Conservation (phyloP, 1,140 invertebrate genomes). For the Cecropterus lyciades region DNA sequence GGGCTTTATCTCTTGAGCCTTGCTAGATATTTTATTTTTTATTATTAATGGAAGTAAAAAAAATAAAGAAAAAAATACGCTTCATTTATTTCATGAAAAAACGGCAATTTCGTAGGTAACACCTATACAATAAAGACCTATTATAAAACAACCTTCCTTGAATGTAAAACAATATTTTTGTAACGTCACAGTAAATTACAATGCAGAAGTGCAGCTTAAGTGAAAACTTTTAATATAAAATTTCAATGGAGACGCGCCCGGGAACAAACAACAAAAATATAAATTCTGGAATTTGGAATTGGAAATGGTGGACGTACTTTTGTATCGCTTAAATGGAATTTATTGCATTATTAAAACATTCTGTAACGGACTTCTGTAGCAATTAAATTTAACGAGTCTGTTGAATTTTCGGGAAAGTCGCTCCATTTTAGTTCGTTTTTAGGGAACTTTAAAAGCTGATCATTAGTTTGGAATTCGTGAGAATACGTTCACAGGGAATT, state of each 20-base stretch:
- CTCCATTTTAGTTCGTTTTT: conserved; percentile 16
- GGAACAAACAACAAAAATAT: conserved; percentile 24
- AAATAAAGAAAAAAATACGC: too few species aligned
- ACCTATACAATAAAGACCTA: too few species aligned
- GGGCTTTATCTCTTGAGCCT: too few species aligned
- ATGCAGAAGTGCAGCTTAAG: neutral
- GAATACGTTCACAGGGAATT: neutral
- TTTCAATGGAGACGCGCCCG: conserved; percentile 1
- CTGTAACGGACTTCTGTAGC: conserved; percentile 28
- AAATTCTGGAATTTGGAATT: conserved; percentile 26
- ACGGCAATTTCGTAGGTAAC: too few species aligned
- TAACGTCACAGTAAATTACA: too few species aligned
- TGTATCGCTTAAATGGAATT: conserved; percentile 27
- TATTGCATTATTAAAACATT: conserved; percentile 34
- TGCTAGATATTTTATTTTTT: too few species aligned
- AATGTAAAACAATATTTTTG: too few species aligned
- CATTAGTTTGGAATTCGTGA: neutral
- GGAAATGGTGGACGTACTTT: conserved; percentile 27
- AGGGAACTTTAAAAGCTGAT: conserved; percentile 3
- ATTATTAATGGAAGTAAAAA: too few species aligned
- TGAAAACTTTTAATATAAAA: conserved; percentile 27
- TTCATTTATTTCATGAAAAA: too few species aligned
- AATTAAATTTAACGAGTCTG: conserved; percentile 32
- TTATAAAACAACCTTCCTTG: too few species aligned
- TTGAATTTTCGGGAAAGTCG: conserved; percentile 3